A percentile compares a stretch with the other conserved stretches of the same genome.
phyloP scores from a whole-genome alignment of 2,888 invertebrate species.

The Limnephilus rhombicus region DNA sequence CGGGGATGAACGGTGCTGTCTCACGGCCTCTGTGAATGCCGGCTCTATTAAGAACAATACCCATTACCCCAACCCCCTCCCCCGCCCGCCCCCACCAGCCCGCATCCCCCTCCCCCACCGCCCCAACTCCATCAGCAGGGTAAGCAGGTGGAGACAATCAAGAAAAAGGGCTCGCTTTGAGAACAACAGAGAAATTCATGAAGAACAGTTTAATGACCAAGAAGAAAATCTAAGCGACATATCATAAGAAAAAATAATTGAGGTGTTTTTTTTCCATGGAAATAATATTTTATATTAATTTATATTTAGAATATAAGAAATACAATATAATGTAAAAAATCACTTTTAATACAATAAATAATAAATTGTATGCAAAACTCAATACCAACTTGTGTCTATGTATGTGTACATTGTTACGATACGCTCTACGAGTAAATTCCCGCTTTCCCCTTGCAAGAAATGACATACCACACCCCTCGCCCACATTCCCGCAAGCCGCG shows the following conservation, averaged over 20 bases:
- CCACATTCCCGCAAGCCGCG: no score
- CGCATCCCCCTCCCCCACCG: not conserved
- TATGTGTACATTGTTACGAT: no score
- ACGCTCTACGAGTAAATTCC: no score
- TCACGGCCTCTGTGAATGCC: conserved; percentile 68
- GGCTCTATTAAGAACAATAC: conserved; percentile 64
- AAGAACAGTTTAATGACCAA: not conserved
- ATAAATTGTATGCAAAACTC: not conserved
- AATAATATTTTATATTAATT: not conserved
- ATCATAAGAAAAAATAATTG: not conserved
- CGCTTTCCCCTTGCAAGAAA: no score
- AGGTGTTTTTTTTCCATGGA: not conserved
- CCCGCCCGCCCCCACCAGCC: not conserved
- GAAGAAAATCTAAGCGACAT: not conserved
- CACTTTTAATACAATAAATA: not conserved
- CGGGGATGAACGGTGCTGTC: conserved; percentile 85
- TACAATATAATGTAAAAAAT: not conserved
- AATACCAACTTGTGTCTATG: no score
- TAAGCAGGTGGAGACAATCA: conserved; percentile 49
- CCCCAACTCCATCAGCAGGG: not conserved
- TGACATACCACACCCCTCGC: no score
- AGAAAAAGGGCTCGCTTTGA: conserved; percentile 14
- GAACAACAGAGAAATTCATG: not conserved
- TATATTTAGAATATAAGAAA: not conserved
- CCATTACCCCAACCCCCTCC: conserved; percentile 37